phyloP scores from a whole-genome alignment of 2,113 vertebrate genomes.

The Mastomys coucha region DNA sequence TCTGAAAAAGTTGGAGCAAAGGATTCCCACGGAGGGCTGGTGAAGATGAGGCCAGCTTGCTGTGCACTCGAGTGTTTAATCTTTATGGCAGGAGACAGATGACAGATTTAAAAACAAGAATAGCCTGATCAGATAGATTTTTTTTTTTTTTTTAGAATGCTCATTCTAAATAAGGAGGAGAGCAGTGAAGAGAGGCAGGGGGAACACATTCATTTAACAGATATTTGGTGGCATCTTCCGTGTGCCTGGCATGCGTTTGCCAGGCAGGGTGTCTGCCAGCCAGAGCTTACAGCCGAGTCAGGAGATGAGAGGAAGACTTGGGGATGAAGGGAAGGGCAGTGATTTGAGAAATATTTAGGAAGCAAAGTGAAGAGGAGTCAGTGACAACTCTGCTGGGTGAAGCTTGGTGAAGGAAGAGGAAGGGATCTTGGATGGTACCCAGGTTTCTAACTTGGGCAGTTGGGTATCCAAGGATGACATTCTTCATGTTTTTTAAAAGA shows the following conservation, averaged over 20 bases:
- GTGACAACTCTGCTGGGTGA: neutral
- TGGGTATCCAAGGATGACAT: slow-evolving; percentile 23
- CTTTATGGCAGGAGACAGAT: neutral
- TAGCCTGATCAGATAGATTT: neutral
- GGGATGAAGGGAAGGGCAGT: neutral
- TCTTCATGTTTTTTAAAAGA: slow-evolving; percentile 28
- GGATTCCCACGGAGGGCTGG: neutral
- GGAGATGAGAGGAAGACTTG: neutral
- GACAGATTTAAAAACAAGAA: slow-evolving; percentile 1
- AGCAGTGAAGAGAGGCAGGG: neutral
- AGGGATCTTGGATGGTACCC: slow-evolving; percentile 2
- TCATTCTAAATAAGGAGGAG: neutral
- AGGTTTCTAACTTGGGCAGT: slow-evolving; percentile 28
- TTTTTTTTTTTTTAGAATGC: neutral
- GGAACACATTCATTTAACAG: neutral
- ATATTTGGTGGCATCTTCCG: neutral
- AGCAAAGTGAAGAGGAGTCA: neutral
- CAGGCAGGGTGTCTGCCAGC: slow-evolving; percentile 1
- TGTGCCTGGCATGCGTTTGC: neutral
- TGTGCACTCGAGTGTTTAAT: neutral
- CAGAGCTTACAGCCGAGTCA: neutral
- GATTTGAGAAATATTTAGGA: slow-evolving; percentile 39
- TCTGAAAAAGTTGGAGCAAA: neutral
- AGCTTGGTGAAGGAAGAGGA: neutral
- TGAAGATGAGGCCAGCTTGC: no score